Evolutionary conservation across 2,113 vertebrate genomes (phyloP).

Genomic region (Epinephelus moara): DNA sequence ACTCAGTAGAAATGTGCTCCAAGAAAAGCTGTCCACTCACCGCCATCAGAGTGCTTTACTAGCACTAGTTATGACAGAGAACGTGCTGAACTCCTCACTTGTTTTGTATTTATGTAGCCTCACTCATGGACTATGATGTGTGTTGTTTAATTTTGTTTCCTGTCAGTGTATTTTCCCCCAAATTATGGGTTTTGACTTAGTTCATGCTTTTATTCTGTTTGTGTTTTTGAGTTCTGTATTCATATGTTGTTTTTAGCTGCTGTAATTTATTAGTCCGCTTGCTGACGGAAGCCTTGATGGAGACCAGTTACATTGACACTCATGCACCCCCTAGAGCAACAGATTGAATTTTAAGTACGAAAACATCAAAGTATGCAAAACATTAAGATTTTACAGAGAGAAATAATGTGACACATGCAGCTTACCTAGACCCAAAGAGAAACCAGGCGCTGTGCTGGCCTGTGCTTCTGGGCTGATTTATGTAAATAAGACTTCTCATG

Average conservation of each 20-base stretch:
- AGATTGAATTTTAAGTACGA: slow-evolving; percentile 38
- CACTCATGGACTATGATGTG: slow-evolving; percentile 62
- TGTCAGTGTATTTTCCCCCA: not conserved
- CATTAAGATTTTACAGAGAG: slow-evolving; percentile 32
- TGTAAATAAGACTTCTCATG: slow-evolving; percentile 65
- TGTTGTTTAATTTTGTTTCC: slow-evolving; percentile 47
- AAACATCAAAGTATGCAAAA: slow-evolving; percentile 64
- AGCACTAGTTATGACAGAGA: slow-evolving; percentile 41
- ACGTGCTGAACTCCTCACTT: slow-evolving; percentile 55
- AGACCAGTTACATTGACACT: slow-evolving; percentile 65
- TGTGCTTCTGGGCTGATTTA: slow-evolving; percentile 44
- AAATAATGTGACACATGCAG: slow-evolving; percentile 48
- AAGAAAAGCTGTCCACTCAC: slow-evolving; percentile 58
- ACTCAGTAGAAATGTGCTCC: slow-evolving; percentile 62
- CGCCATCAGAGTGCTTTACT: slow-evolving; percentile 44
- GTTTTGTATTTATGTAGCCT: slow-evolving; percentile 73
- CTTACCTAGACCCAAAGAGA: slow-evolving; percentile 53
- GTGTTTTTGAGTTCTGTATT: slow-evolving; percentile 64
- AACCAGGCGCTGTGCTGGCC: slow-evolving; percentile 43
- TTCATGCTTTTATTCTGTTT: slow-evolving; percentile 65
- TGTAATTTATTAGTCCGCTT: slow-evolving; percentile 82
- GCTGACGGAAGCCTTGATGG: slow-evolving; percentile 65
- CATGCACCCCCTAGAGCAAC: slow-evolving; percentile 46
- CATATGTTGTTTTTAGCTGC: slow-evolving; percentile 74
- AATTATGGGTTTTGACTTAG: slow-evolving; percentile 61